Evolutionary conservation across 2,797 vertebrate genomes (phyloP), one percentile per base, ranked within the genome.

Genomic region (Aselliscus stoliczkanus): DNA sequence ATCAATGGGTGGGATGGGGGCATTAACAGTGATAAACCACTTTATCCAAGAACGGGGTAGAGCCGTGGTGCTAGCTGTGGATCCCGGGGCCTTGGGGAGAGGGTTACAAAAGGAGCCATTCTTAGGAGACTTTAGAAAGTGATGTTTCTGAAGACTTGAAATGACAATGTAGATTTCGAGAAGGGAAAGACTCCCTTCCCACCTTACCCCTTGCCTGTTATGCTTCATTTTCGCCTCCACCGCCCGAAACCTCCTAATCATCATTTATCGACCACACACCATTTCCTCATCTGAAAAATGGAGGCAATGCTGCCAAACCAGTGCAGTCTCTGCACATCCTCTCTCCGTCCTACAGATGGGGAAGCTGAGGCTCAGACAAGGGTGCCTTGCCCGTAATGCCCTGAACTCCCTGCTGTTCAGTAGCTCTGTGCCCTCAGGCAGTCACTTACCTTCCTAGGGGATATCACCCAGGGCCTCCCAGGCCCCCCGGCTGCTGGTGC

Each of bases 321-420:
- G 39, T 4, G 39, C 2, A 0, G 21, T 6, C 2, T 11, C 7
- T 27, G 3, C n/a, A 5, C 0, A 5, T 23, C 52, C 27, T 42
- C 56, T 15, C 47, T 31, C n/a, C 13, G 0, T 25, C 56, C 81
- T 0, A 0, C 14, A 31, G 54, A 27, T 23, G 62, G 42, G 69
- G 54, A 70, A 18, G 20, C 34, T 21, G 62, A 79, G 37, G 58
- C 5, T 31, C 34, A 69, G 29, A 67, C 17, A 58, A 7, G 14
- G 29, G 7, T 1, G 1, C 18, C 27, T 34, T 65, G 44, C 50
- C 64, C 39, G 27, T 10, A 69, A 4, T 34, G 70, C 50, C 50
- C 23, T 2, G 42, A 47, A 25, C 82, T 60, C 44, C 56, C 44
- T 15, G 39, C 64, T 76, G 13, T 29, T 95, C 72, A 58, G 77